Evolutionary conservation across 2,113 vertebrate genomes (phyloP).

Genomic region (Myodes glareolus): DNA sequence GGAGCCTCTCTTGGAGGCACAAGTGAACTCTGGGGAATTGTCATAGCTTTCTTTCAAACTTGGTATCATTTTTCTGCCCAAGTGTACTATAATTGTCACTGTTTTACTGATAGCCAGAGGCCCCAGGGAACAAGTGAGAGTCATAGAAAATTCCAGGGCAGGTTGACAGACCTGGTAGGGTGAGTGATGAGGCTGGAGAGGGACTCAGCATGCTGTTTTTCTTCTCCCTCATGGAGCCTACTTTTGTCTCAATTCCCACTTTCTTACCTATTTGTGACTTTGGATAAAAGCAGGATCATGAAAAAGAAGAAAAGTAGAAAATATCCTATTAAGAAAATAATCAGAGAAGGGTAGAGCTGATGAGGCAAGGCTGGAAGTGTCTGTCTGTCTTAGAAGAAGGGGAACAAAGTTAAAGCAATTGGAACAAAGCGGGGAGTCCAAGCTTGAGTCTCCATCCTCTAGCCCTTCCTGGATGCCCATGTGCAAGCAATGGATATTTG

Average conservation of each 20-base stretch:
- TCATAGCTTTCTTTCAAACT: background rate
- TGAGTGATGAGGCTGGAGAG: rapidly evolving
- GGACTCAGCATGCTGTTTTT: background rate
- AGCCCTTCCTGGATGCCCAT: rapidly evolving
- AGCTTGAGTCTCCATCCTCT: rapidly evolving
- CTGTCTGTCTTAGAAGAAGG: background rate
- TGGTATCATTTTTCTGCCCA: background rate
- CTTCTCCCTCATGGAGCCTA: background rate
- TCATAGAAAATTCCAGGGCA: background rate
- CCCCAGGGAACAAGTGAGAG: background rate
- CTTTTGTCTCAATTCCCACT: too few species aligned
- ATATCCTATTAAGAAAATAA: background rate
- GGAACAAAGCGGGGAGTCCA: background rate
- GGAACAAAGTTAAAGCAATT: background rate
- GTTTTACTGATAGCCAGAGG: background rate
- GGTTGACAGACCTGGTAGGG: background rate
- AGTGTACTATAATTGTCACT: background rate
- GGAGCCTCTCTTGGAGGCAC: background rate
- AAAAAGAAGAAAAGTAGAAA: conserved; percentile 17
- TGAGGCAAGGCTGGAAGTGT: background rate
- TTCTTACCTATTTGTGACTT: background rate
- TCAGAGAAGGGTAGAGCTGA: background rate
- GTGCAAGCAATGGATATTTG: background rate
- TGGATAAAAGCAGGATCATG: background rate
- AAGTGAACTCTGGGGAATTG: background rate